Percentiles rank a stretch among this genome's conserved stretches.
These are phyloP conservation scores for Platycnemis pennipes DNA, from an alignment of 2,888 invertebrate species.

Conservation along the genomic window DNA sequence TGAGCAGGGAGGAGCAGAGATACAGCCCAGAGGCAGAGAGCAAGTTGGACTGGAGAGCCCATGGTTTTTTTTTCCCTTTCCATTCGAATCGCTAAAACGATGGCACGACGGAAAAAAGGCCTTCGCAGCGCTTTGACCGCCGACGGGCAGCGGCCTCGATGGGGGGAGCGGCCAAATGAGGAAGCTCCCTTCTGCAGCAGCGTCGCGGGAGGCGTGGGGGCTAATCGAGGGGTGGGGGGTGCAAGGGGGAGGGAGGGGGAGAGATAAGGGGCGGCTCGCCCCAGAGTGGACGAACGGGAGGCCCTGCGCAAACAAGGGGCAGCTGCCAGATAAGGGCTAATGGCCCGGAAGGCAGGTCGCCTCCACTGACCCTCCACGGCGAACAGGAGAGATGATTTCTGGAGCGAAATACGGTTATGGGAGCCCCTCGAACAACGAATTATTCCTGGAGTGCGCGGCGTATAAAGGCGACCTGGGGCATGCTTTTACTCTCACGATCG, in stretches of 20 bases:
- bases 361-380: too few species aligned
- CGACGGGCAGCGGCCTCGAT: neutral
- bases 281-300: neutral
- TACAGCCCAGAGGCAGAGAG: neutral
- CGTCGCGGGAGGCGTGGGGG: too few species aligned
- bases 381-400: neutral
- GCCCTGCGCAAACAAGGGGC: constrained; percentile 17
- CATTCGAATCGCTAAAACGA: neutral
- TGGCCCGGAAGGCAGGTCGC: neutral
- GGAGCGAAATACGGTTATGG: neutral
- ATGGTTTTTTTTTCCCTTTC: neutral
- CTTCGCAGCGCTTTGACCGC: neutral
- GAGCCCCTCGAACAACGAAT: neutral
- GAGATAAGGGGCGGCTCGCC: neutral
- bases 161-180: neutral
- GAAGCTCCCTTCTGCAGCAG: neutral
- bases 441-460: neutral
- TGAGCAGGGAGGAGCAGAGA: too few species aligned
- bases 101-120: neutral
- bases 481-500: neutral
- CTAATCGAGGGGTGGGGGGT: neutral
- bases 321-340: neutral
- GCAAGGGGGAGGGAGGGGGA: neutral
- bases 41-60: neutral
- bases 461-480: neutral